A percentile compares a stretch with the other conserved stretches of the same genome.
Conservation (phyloP, 2,888 invertebrate species). For the Thysanoteuthis rhombus region DNA sequence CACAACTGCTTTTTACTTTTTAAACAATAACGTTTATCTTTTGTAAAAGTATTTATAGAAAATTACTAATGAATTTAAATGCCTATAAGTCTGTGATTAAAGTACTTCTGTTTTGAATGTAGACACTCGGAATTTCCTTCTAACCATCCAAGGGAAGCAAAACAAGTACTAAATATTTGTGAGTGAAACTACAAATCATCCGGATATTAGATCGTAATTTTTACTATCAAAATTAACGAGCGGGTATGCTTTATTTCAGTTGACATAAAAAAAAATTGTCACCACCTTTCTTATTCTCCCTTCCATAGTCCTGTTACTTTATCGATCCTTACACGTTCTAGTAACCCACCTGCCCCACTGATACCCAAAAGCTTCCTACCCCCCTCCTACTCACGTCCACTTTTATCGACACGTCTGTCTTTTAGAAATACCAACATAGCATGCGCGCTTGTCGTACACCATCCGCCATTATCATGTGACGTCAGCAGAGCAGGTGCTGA, state of each 20-base stretch:
- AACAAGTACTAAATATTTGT: neutral
- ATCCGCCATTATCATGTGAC: neutral
- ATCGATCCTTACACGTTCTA: neutral
- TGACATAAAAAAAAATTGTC: accelerated
- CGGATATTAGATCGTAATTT: neutral
- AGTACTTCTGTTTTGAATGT: too few relatives aligned
- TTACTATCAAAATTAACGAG: neutral
- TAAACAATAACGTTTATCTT: too few relatives aligned
- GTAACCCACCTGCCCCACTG: neutral
- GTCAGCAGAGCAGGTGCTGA: conserved; percentile 12
- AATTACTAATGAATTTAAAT: too few relatives aligned
- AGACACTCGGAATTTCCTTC: too few relatives aligned
- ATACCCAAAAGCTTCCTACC: neutral
- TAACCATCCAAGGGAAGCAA: too few relatives aligned
- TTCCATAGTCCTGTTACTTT: neutral
- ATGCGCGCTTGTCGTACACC: neutral
- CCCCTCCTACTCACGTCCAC: neutral
- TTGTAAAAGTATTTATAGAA: too few relatives aligned
- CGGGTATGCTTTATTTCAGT: neutral
- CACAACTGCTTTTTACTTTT: too few relatives aligned
- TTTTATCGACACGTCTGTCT: neutral
- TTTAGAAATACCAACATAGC: neutral
- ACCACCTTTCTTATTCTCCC: neutral
- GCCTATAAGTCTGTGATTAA: too few relatives aligned
- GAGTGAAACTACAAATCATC: neutral